phyloP scores from a whole-genome alignment of 2,888 invertebrate genomes.

The Heliconius sara region DNA sequence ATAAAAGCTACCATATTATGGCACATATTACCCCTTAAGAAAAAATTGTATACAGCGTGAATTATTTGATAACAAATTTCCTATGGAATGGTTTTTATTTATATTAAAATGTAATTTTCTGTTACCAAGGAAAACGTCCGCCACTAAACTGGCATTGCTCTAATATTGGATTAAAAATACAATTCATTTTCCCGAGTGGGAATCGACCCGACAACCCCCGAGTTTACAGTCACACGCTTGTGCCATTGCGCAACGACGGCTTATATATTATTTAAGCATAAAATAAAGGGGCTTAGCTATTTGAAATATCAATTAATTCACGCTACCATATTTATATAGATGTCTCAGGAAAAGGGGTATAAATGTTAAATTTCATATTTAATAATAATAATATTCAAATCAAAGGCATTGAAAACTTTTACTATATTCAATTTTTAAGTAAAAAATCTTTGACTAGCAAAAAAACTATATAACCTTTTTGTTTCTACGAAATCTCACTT shows the following conservation, averaged over 20 bases:
- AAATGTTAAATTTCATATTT: no score
- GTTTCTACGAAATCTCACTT: neutral
- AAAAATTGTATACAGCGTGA: constrained; percentile 21
- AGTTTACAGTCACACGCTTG: no score
- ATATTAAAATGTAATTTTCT: neutral
- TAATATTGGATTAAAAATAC: no score
- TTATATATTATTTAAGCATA: no score
- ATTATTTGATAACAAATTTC: neutral
- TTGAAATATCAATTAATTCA: neutral
- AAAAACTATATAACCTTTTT: neutral
- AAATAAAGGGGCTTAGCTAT: neutral
- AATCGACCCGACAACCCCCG: no score
- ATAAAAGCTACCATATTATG: constrained; percentile 43
- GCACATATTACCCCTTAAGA: constrained; percentile 40
- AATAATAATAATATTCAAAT: neutral
- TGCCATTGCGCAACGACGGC: no score
- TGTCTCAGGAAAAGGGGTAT: neutral
- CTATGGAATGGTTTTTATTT: neutral
- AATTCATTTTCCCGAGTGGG: no score
- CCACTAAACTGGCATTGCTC: no score
- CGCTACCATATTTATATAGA: neutral
- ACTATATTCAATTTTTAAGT: neutral
- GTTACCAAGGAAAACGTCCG: no score
- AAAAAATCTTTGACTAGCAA: no score
- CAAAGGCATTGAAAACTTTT: neutral